Evolutionary conservation across 2,888 invertebrate species (phyloP), one percentile per base, ranked within the genome.

Genomic region (Platycheirus rosarum): DNA sequence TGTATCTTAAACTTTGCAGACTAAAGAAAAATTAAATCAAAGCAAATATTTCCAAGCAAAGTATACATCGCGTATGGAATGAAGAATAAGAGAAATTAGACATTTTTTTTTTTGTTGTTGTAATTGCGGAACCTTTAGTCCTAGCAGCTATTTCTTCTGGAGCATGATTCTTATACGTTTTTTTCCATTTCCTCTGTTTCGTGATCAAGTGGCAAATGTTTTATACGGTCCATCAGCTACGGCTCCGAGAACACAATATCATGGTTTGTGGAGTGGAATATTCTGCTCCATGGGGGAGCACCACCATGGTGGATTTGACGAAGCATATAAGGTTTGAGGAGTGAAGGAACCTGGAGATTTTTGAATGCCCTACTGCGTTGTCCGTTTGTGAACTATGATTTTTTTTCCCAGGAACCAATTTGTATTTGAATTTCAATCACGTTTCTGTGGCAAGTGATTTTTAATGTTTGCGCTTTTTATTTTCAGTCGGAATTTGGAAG

Each of bases 391-490:
- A 77, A 76, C 82, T 73, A 82, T 82, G 82, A 82, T 77, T 82
- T 82, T 77, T 77, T 77, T 82, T 82, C 73, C 73, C 73, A 71
- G 77, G 71, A 63, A 76, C 68, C 71, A 82, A 82, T 82, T 82
- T 82, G 63, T 82, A 76, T 82, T 82, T 73, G 82, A 77, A 82
- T 82, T 82, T 82, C 82, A 82, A 82, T 82, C 82, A 82, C 82
- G 82, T 73, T 82, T 73, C 71, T 73, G 71, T 57, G 82, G 77
- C 71, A 82, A 82, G 82, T 82, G 82, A 82, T 82, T 82, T 82
- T 82, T 82, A 82, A 77, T 82, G 82, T 82, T 77, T 82, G 77
- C 55, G 71, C 76, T 80, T 76, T 80, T 82, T 71, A 62, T 65
- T 74, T 70, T 40, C 16, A 23, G 51, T 35, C n/a, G n/a, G n/a